Conservation (phyloP, 1,140 invertebrate genomes). For the Drosophila melanogaster region Release_6_plus_ISO1_MT NT_033779.5:6857501-6858000, state of each 20-base stretch:
- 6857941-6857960: constrained; percentile 93
- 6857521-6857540: constrained; percentile 49
- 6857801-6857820: constrained; percentile 87
- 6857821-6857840: constrained; percentile 84
- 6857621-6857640: constrained; percentile 64
- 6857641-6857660: constrained; percentile 62
- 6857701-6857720: constrained; percentile 82
- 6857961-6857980: constrained; percentile 87
- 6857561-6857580: constrained; percentile 67
- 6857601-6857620: constrained; percentile 59
- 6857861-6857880: constrained; percentile 45
- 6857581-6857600: constrained; percentile 51
- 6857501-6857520: constrained; percentile 58
- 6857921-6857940: constrained; percentile 90
- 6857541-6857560: constrained; percentile 41
- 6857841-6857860: constrained; percentile 6
- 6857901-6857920: constrained; percentile 89
- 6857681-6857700: constrained; percentile 84
- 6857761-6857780: constrained; percentile 87
- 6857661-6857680: constrained; percentile 87
- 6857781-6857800: constrained; percentile 90
- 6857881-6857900: constrained; percentile 55
- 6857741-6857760: constrained; percentile 86
- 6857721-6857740: constrained; percentile 85
- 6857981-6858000: constrained; percentile 91